Evolutionary conservation across 2,113 vertebrate species (phyloP).

Genomic region (Entosphenus tridentatus): DNA sequence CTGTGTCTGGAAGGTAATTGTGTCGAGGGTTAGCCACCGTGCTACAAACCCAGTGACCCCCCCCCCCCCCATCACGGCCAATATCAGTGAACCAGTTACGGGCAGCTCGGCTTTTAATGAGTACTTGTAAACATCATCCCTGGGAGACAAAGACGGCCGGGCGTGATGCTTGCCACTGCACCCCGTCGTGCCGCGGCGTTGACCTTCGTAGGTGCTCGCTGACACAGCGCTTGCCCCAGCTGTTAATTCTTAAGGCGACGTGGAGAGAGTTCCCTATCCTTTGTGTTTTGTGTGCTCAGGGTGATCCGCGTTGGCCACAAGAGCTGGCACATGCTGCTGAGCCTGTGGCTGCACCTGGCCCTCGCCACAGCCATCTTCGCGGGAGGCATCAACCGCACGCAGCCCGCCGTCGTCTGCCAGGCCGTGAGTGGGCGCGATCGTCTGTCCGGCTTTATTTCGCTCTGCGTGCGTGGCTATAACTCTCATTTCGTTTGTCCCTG

Average conservation of each 20-base stretch:
- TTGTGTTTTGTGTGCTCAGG: constrained; percentile 15
- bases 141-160: too few relatives aligned
- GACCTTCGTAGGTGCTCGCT: background rate
- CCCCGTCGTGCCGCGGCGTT: background rate
- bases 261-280: constrained; percentile 9
- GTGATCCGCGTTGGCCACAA: constrained; percentile 61
- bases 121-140: background rate
- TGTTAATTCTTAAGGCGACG: too few relatives aligned
- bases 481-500: too few relatives aligned
- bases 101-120: background rate
- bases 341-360: constrained; percentile 67
- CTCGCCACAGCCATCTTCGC: constrained; percentile 65
- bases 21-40: too few relatives aligned
- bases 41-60: too few relatives aligned
- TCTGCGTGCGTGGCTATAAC: too few relatives aligned
- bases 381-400: constrained; percentile 68
- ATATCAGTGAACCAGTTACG: too few relatives aligned
- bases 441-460: too few relatives aligned
- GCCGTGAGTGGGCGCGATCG: constrained; percentile 38
- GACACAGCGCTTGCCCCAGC: too few relatives aligned
- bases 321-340: constrained; percentile 91
- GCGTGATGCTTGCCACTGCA: too few relatives aligned
- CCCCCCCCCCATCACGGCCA: too few relatives aligned
- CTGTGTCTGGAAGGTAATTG: too few relatives aligned
- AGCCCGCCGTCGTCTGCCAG: constrained; percentile 54